Base-by-base conservation (phyloP, 2,113 vertebrate species). In the Cromileptes altivelis region DNA sequence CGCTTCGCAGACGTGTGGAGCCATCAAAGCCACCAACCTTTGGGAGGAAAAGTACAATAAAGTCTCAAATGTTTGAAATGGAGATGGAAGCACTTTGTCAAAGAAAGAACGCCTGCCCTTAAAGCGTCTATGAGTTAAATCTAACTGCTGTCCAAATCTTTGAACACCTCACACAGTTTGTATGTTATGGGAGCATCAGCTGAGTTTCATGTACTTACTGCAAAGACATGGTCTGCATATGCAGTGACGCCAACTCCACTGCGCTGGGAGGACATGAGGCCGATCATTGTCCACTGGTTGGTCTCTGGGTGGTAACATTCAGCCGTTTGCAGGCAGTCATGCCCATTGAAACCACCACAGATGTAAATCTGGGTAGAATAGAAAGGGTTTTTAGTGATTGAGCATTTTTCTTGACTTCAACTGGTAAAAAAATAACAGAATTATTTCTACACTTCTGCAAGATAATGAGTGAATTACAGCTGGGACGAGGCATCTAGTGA, bases 21-120 rank as follows among this genome's bases (percentile, higher is more conserved):
- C 97, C 97, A 0, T 97, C 94, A 15, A 95, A 97, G 8, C 97
- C 97, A 2, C 98, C 98, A 89, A 98, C 96, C 97, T 97, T 84
- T 94, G 80, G 93, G 92, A 0, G 94, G 94, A 80, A 96, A 1
- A 33, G 55, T 15, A 14, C 18, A 50, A 27, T 27, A 13, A 11
- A 14, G 4, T 15, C 6, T 56, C 0, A 67, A 4, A 6, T 11
- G 33, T 55, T 70, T 1, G 21, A 49, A 79, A 11, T 42, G 4
- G 18, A 78, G 4, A 15, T 9, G 3, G 1, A 18, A 37, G 3
- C 10, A 21, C 4, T 40, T 25, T 52, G 37, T 78, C 57, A 55
- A 17, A 15, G 13, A 49, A 49, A 49, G 49, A 50, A 4, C 15
- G 27, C 33, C 8, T 30, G 27, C 12, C 7, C 11, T 14, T 25